Evolutionary conservation across 2,113 vertebrate species (phyloP).

Genomic region (Phrynosoma blainvillii): DNA sequence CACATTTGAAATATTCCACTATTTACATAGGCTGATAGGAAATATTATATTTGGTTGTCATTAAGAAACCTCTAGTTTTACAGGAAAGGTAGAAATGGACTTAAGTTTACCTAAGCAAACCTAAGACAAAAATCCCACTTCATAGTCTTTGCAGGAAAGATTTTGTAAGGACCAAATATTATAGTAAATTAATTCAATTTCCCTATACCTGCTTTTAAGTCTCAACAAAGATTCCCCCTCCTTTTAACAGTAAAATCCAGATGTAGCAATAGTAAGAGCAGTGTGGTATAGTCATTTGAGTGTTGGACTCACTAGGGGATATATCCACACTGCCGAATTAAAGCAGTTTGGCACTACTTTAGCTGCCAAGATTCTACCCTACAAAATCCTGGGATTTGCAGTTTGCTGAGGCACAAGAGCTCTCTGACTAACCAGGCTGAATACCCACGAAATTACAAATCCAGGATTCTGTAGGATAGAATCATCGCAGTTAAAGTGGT

Average conservation of each 20-base stretch:
- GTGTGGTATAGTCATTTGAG: too few species aligned
- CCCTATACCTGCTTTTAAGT: background rate
- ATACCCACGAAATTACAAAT: too few species aligned
- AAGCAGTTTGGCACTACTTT: too few species aligned
- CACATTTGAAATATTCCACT: background rate
- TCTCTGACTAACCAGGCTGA: too few species aligned
- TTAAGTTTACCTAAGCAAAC: background rate
- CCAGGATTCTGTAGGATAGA: too few species aligned
- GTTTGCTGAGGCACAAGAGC: too few species aligned
- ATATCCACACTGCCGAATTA: too few species aligned
- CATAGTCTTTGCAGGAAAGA: background rate
- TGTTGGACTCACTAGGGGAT: too few species aligned
- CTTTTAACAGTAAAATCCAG: background rate
- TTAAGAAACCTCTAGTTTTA: background rate
- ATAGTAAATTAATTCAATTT: background rate
- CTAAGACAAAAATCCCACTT: background rate
- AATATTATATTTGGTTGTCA: slow-evolving; percentile 6
- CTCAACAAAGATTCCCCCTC: background rate
- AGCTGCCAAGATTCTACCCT: too few species aligned
- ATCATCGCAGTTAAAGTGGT: too few species aligned
- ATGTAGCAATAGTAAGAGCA: background rate
- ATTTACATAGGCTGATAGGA: slow-evolving; percentile 4
- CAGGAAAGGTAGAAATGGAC: background rate
- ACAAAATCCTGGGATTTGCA: too few species aligned
- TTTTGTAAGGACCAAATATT: background rate